Percentiles rank a stretch among this genome's conserved stretches.
These are phyloP conservation scores for Protomyctophum bolini DNA, from an alignment of 2,113 vertebrate species.

Conservation along the genomic window DNA sequence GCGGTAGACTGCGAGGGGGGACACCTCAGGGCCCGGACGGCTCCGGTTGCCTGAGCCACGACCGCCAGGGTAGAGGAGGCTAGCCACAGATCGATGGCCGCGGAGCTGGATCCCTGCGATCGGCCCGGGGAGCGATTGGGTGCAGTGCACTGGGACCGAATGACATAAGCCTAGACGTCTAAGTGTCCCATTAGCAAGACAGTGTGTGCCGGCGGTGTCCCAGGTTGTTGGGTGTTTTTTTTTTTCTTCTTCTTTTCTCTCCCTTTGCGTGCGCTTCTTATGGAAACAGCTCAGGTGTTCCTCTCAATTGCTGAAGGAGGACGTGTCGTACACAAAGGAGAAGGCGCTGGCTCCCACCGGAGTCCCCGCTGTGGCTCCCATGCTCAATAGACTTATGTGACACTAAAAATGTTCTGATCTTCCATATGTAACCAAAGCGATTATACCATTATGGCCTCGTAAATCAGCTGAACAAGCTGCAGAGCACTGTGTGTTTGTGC, in stretches of 20 bases:
- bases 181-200: conserved; percentile 84
- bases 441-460: conserved; percentile 49
- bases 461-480: conserved; percentile 40
- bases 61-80: conserved; percentile 73
- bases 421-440: conserved; percentile 53
- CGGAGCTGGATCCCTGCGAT: conserved; percentile 72
- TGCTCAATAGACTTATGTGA: conserved; percentile 33
- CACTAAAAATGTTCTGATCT: conserved; percentile 36
- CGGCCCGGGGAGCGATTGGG: conserved; percentile 69
- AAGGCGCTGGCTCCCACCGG: background rate
- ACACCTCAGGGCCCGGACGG: conserved; percentile 73
- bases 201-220: conserved; percentile 20
- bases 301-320: conserved; percentile 46
- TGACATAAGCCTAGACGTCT: conserved; percentile 80
- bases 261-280: conserved; percentile 47
- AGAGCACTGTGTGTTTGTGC: conserved; percentile 17
- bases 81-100: conserved; percentile 82
- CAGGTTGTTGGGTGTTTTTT: conserved; percentile 43
- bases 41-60: conserved; percentile 78
- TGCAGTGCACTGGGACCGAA: conserved; percentile 75
- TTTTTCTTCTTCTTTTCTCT: conserved; percentile 22
- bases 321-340: background rate
- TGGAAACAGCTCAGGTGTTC: conserved; percentile 73
- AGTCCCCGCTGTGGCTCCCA: conserved; percentile 18
- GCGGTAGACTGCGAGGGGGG: conserved; percentile 72